phyloP scores from a whole-genome alignment of 2,888 invertebrate genomes.

The Sepiola atlantica region DNA sequence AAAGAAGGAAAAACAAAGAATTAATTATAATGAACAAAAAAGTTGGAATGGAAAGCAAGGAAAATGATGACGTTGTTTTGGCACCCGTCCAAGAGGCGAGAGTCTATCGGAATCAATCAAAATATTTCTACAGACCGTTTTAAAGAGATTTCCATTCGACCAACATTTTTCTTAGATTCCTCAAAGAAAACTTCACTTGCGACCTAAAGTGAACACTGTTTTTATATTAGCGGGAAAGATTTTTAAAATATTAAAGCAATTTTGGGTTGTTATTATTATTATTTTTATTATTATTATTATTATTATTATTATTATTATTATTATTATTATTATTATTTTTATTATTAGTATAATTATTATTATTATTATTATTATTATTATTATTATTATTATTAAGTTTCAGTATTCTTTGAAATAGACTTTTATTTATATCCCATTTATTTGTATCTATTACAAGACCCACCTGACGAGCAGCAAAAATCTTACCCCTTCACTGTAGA shows the following conservation, averaged over 20 bases:
- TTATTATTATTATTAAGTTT: no score
- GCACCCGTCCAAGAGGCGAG: not conserved
- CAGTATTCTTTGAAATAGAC: no score
- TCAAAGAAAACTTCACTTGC: not conserved
- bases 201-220: not conserved
- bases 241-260: not conserved
- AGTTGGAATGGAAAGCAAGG: not conserved
- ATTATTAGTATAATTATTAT: no score
- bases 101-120: conserved; percentile 19
- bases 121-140: not conserved
- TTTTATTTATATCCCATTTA: no score
- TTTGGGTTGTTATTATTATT: no score
- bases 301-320: no score
- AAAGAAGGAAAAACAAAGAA: conserved; percentile 32
- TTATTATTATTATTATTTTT: no score
- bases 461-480: no score
- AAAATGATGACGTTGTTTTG: not conserved
- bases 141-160: not conserved
- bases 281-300: no score
- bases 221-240: not conserved
- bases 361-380: no score
- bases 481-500: no score
- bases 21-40: conserved; percentile 10
- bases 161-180: not conserved
- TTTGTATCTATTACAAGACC: no score